Evolutionary conservation across 2,888 invertebrate species (phyloP).

Genomic region (Tryphoninae sp.): DNA sequence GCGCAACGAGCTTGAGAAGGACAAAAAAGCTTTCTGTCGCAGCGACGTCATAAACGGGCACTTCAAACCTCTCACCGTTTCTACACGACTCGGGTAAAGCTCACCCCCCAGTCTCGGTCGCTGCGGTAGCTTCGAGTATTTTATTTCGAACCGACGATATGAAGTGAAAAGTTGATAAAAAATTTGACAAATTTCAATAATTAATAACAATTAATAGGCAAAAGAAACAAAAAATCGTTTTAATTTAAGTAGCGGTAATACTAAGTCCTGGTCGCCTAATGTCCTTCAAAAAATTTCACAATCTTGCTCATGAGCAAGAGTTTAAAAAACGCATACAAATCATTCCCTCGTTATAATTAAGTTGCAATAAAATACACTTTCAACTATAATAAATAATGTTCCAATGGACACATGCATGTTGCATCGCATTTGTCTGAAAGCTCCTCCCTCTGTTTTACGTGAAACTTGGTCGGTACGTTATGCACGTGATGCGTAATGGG

Average conservation of each 20-base stretch:
- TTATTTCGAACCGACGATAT: too few species aligned
- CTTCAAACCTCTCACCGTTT: slow-evolving; percentile 46
- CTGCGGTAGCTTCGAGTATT: not conserved
- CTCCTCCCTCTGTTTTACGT: slow-evolving; percentile 19
- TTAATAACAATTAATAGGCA: too few species aligned
- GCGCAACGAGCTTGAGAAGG: slow-evolving; percentile 46
- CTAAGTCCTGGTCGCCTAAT: too few species aligned
- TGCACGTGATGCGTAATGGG: slow-evolving; percentile 59
- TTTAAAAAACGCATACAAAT: slow-evolving; percentile 1
- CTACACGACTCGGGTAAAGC: slow-evolving; percentile 8
- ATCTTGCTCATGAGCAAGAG: not conserved
- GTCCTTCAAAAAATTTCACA: too few species aligned
- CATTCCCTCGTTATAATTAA: not conserved
- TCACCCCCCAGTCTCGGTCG: not conserved
- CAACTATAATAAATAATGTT: not conserved
- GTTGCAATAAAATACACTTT: slow-evolving; percentile 4
- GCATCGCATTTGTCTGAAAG: slow-evolving; percentile 5
- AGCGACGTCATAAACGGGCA: slow-evolving; percentile 53
- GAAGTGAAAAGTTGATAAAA: too few species aligned
- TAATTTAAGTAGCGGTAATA: too few species aligned
- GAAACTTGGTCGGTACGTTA: slow-evolving; percentile 33
- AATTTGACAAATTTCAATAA: too few species aligned
- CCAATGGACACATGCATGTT: not conserved
- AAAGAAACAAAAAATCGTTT: too few species aligned
- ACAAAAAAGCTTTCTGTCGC: slow-evolving; percentile 46